phyloP scores from a whole-genome alignment of 2,888 invertebrate genomes.

The Gnatocerus cornutus region DNA sequence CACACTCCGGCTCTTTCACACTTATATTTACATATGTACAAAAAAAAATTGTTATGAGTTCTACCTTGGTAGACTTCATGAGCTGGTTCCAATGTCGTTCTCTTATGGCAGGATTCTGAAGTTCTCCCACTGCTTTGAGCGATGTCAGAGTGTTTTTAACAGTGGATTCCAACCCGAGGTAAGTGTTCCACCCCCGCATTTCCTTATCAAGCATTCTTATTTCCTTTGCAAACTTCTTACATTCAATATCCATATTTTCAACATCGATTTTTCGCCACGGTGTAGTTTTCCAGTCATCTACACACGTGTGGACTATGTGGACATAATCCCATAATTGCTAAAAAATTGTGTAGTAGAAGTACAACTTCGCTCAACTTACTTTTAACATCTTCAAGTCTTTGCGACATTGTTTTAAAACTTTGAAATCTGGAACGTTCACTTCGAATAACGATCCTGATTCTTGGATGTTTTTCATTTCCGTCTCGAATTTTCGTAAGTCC shows the following conservation, averaged over 20 bases:
- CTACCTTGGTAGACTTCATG: slow-evolving; percentile 96
- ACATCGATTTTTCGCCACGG: slow-evolving; percentile 98
- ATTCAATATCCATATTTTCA: slow-evolving; percentile 98
- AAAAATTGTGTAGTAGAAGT: slow-evolving; percentile 26
- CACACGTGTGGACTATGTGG: slow-evolving; percentile 89
- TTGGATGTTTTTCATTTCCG: slow-evolving; percentile 89
- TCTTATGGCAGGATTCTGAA: slow-evolving; percentile 96
- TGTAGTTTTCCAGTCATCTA: slow-evolving; percentile 98
- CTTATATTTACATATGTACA: slow-evolving; percentile 60
- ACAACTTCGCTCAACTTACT: slow-evolving; percentile 70
- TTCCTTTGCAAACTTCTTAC: slow-evolving; percentile 97
- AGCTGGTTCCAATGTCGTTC: slow-evolving; percentile 98
- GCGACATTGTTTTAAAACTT: slow-evolving; percentile 91
- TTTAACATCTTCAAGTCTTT: slow-evolving; percentile 91
- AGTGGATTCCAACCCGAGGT: slow-evolving; percentile 88
- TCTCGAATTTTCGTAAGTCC: slow-evolving; percentile 86
- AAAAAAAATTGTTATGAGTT: slow-evolving; percentile 34
- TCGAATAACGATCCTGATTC: slow-evolving; percentile 95
- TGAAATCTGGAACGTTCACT: slow-evolving; percentile 95
- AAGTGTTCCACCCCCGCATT: slow-evolving; percentile 96
- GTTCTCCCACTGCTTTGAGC: slow-evolving; percentile 93
- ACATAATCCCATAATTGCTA: slow-evolving; percentile 97
- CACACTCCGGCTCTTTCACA: no score
- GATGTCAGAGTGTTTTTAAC: slow-evolving; percentile 98
- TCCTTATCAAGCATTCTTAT: slow-evolving; percentile 94